Conservation (phyloP, 2,113 vertebrate species). For the Oryzias melastigma region DNA sequence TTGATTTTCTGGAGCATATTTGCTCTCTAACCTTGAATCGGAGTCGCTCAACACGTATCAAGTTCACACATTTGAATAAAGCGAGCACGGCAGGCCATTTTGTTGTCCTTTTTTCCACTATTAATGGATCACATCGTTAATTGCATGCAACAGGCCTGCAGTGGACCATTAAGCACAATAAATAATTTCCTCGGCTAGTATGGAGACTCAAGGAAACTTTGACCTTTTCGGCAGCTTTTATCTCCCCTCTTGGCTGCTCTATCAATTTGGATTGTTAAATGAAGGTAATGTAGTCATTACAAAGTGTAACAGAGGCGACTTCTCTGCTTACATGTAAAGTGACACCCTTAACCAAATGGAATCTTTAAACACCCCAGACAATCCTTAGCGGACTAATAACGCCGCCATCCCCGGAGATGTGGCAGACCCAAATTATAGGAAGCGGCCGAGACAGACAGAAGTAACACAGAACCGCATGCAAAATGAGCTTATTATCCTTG, state of each 20-base stretch:
- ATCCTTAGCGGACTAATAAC: constrained; percentile 58
- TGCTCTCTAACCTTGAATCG: neutral
- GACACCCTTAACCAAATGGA: constrained; percentile 58
- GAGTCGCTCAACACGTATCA: constrained; percentile 16
- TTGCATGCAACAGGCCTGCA: constrained; percentile 60
- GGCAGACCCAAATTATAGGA: constrained; percentile 62
- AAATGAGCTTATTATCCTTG: constrained; percentile 68
- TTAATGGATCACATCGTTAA: constrained; percentile 65
- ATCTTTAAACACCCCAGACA: constrained; percentile 63
- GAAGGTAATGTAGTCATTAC: constrained; percentile 46
- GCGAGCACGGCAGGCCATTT: constrained; percentile 53
- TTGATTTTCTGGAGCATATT: neutral
- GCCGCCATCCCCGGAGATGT: constrained; percentile 46
- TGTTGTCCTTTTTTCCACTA: constrained; percentile 30
- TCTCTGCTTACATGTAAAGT: constrained; percentile 29
- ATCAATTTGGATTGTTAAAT: constrained; percentile 50
- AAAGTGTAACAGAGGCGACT: constrained; percentile 36
- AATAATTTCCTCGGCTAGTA: constrained; percentile 60
- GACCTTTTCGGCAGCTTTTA: constrained; percentile 24
- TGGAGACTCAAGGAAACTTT: constrained; percentile 58
- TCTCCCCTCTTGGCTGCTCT: constrained; percentile 7
- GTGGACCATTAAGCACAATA: constrained; percentile 65
- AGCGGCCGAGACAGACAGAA: constrained; percentile 49
- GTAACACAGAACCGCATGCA: constrained; percentile 51
- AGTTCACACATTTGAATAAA: constrained; percentile 48